Evolutionary conservation across 2,797 vertebrate genomes (phyloP), one percentile per base, ranked within the genome.

Genomic region (Percopsis omiscomaycus): DNA sequence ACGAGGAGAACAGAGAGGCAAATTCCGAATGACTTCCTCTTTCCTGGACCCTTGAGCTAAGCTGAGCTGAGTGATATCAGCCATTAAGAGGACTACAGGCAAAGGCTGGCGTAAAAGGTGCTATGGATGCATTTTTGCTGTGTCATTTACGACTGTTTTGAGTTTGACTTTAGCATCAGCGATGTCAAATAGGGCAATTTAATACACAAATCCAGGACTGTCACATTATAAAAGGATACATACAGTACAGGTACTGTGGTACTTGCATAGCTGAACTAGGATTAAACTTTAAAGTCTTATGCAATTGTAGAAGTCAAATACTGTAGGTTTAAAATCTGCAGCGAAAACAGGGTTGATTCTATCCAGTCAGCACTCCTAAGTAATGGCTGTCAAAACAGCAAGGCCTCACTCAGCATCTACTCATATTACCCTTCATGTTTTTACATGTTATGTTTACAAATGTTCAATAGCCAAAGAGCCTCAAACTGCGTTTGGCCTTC

Each of bases 1-100:
- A 78, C 63, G 68, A 75, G 74, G 70, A 84, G 76, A 83, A 84
- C 53, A 61, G 69, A 71, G 78, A 77, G 77, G 83, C 86, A 81
- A 90, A 89, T 89, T 89, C 86, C 73, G 85, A 89, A 88, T 86
- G 70, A 89, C 88, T 92, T 92, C 90, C 91, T 90, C 73, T 91
- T 89, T 86, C 84, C 84, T 85, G 72, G 62, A 86, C 37, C 6
- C 37, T 42, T 42, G 80, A 74, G 66, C 52, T 6, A 6, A 67
- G 81, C 82, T 82, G 84, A 88, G 86, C 89, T 89, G 90, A 92
- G 69, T 81, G 86, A 91, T 88, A 89, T 82, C 75, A 80, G 76
- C 85, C 84, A 89, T 87, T 88, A 87, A 87, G 81, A 66, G 78
- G 89, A 85, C 87, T 85, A 84, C 89, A 85, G 86, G 79, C 69